Base-by-base conservation (phyloP, 2,113 vertebrate species). In the Tetrao urogallus region DNA sequence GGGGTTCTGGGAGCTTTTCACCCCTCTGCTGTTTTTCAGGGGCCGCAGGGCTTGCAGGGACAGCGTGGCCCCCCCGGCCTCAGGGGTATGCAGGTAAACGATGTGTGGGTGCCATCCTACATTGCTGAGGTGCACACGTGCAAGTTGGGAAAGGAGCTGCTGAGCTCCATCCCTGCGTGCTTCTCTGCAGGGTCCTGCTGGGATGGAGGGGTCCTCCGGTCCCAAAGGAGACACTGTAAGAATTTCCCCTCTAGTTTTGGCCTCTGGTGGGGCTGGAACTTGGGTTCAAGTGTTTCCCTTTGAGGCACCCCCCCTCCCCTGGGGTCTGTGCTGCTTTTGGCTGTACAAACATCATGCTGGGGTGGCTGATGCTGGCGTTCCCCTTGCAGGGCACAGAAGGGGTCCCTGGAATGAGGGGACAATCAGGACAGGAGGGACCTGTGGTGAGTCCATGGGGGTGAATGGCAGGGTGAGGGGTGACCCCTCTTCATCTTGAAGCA, bases 211-310 rank as follows among this genome's bases (percentile, higher is more conserved):
- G 47, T 82, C 73, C 14, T 2, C 97, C 27, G 99, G 99, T 43
- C 95, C 97, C 36, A 98, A 98, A 98, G 99, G 98, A 97, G 97
- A 98, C 69, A 72, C 82, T 14, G 99, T 99, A 96, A 98, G 98
- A 91, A 67, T 48, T 5, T 16, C 65, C 64, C 5, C 4, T 5
- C 36, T 56, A 72, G 5, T 28, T 70, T 74, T 82, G 17, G 19
- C 54, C 21, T 40, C 34, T 28, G 57, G 10, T 28, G 83, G 81
- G 66, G 52, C 30, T 57, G 57, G 45, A 82, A 13, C 16, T 18
- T 1, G 8, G 34, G 30, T 2, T 52, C 34, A 34, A 81, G 69
- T 13, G n/a, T 22, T 87, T 89, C 45, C 32, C 34, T 12, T 36
- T 6, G 9, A 65, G 45, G 22, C 34, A 19, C 7, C 75, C 16